Evolutionary conservation across 1,140 invertebrate genomes (phyloP), one percentile per base, ranked within the genome.

Genomic region (Halictus rubicundus): DNA sequence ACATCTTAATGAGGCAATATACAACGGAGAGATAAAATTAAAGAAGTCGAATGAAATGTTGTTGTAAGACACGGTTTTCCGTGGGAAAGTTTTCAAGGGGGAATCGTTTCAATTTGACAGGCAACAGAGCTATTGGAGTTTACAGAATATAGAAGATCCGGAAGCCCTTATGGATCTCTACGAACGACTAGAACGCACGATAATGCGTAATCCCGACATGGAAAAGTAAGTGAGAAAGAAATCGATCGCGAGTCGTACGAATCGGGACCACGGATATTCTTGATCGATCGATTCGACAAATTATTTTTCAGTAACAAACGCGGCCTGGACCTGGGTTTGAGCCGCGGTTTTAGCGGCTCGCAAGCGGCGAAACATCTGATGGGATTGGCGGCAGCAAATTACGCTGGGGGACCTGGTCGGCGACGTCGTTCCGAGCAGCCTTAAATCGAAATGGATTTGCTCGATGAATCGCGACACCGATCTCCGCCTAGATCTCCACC

Each of bases 281-380:
- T 52, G 16, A 21, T 52, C 49, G 49, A 12, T 21, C 49, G n/a
- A 42, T n/a, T 5, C 14, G 19, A 16, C 32, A 32, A 49, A 8
- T n/a, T 9, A 12, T 9, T 1, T 77, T 66, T n/a, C 94, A 97
- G 96, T 90, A 94, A 95, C 60, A 97, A 97, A 92, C 95, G 97
- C 3, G 96, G 96, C 54, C 92, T 97, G 63, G 97, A 97, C 89
- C 93, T 97, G 84, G 97, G 97, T 19, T 92, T 98, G 61, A 96
- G 95, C 78, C 96, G 97, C 49, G 97, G 97, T 6, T 98, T 97
- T 91, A 98, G 97, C 57, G 97, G 97, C 0, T 96, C 96, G 37
- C 96, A 98, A 87, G 96, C 97, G 61, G 97, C 97, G 86, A 98
- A 98, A 92, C 97, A 98, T 91, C 94, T 98, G 84, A 97, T 98